These are phyloP conservation scores for Vireo altiloquus DNA, from an alignment of 2,113 vertebrate genomes.

Conservation along the genomic window DNA sequence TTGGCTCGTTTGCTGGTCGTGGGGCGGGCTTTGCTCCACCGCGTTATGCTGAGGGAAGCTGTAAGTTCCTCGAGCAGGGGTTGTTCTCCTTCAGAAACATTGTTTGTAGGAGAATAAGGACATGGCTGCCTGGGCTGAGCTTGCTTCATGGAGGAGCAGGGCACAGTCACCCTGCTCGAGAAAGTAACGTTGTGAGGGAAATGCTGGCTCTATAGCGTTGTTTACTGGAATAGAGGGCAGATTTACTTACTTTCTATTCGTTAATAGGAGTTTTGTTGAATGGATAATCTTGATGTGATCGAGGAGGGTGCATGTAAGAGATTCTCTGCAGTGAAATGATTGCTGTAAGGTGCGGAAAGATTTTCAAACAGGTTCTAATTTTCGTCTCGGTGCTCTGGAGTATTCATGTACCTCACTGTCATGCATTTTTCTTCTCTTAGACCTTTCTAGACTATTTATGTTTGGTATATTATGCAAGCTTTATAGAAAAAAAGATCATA, in stretches of 20 bases:
- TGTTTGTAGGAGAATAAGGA: constrained; percentile 41
- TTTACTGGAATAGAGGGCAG: neutral
- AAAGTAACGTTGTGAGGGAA: constrained; percentile 23
- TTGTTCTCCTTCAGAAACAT: constrained; percentile 23
- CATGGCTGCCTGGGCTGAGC: constrained; percentile 58
- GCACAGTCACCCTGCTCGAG: neutral
- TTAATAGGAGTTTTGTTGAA: neutral
- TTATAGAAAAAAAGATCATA: fast-evolving
- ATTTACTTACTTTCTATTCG: neutral
- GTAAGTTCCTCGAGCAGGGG: neutral
- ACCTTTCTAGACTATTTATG: neutral
- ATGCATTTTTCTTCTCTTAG: neutral
- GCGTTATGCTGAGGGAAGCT: neutral
- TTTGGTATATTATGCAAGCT: neutral
- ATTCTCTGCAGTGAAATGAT: neutral
- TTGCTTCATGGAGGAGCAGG: constrained; percentile 8
- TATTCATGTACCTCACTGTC: neutral
- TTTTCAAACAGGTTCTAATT: constrained; percentile 3
- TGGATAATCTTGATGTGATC: neutral
- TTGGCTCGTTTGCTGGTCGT: neutral
- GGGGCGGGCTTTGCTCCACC: neutral
- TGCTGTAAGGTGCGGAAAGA: constrained; percentile 17
- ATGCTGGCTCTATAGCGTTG: neutral
- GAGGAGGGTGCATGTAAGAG: neutral
- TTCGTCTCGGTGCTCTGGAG: neutral